These are phyloP conservation scores for Cranoglanis bouderius DNA, from an alignment of 2,113 vertebrate genomes.

Conservation along the genomic window DNA sequence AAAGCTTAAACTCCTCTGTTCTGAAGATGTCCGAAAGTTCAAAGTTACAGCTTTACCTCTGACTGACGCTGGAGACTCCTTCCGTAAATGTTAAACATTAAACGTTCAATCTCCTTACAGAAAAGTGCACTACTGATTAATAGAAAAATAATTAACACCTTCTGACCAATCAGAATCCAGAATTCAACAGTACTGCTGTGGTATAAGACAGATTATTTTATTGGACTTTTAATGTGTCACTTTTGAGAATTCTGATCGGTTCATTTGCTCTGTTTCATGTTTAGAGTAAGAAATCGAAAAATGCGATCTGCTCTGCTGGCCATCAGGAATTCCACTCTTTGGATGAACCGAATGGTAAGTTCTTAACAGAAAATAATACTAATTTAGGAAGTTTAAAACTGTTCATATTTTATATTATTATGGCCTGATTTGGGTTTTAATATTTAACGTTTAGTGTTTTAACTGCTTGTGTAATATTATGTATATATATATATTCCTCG, in stretches of 20 bases:
- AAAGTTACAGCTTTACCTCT: background rate
- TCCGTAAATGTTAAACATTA: background rate
- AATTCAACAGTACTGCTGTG: background rate
- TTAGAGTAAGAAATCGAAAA: background rate
- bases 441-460: too few relatives aligned
- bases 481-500: too few relatives aligned
- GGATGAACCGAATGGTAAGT: background rate
- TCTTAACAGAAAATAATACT: background rate
- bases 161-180: background rate
- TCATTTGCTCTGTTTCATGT: background rate
- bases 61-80: background rate
- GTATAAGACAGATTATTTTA: background rate
- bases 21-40: too few relatives aligned
- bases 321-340: background rate
- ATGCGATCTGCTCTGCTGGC: background rate
- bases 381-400: too few relatives aligned
- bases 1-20: too few relatives aligned
- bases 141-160: background rate
- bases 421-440: too few relatives aligned
- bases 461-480: too few relatives aligned
- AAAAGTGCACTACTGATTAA: background rate
- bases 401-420: too few relatives aligned
- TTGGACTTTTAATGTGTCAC: background rate
- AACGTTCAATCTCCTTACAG: background rate
- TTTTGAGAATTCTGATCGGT: background rate